Evolutionary conservation across 1,140 invertebrate genomes (phyloP).

Genomic region (Pseudachorutes palmiensis): DNA sequence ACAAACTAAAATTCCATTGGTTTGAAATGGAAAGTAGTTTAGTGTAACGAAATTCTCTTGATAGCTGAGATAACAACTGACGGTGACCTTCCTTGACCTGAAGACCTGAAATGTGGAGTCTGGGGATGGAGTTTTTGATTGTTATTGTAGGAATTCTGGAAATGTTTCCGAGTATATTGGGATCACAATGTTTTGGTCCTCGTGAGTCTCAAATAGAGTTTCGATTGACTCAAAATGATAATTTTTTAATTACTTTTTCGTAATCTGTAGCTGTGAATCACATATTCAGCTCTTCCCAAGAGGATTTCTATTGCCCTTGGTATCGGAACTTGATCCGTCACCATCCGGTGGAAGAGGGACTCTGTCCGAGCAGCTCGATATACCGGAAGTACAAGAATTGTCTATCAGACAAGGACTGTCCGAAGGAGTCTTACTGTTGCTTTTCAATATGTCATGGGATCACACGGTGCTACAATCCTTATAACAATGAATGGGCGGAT

Average conservation of each 20-base stretch:
- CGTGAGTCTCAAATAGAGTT: background rate
- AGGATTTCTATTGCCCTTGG: conserved; percentile 17
- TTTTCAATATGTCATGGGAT: conserved; percentile 20
- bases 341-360: conserved; percentile 2
- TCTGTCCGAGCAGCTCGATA: background rate
- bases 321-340: conserved; percentile 14
- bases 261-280: conserved; percentile 20
- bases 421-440: conserved; percentile 16
- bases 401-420: conserved; percentile 9
- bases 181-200: background rate
- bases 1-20: too few species aligned
- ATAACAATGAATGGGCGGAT: conserved; percentile 13
- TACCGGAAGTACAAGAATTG: conserved; percentile 11
- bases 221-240: background rate
- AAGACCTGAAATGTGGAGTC: too few species aligned
- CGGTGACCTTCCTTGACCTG: too few species aligned
- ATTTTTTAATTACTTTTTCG: background rate
- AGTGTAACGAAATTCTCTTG: too few species aligned
- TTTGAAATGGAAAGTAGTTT: background rate
- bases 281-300: background rate
- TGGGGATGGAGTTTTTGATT: too few species aligned
- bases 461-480: conserved; percentile 23
- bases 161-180: too few species aligned
- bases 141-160: too few species aligned
- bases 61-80: too few species aligned